Conservation (phyloP, 2,888 invertebrate species). For the Stenodera caucasica region DNA sequence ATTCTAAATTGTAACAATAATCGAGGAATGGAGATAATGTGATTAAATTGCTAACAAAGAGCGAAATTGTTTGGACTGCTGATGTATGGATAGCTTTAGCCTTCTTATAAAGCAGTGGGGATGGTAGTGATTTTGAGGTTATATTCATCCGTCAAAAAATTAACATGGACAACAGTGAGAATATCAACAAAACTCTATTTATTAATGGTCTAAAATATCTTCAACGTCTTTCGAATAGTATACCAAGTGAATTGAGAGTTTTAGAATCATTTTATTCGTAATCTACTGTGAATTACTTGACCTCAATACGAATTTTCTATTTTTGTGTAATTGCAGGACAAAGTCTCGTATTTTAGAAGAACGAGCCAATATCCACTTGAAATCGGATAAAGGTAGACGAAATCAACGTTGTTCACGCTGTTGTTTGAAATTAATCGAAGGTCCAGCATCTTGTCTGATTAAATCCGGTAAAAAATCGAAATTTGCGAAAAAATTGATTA, state of each 20-base stretch:
- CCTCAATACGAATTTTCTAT: not conserved
- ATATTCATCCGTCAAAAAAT: not conserved
- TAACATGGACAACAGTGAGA: not conserved
- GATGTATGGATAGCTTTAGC: too few species aligned
- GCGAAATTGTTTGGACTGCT: too few species aligned
- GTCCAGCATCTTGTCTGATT: conserved; percentile 26
- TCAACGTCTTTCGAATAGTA: conserved; percentile 19
- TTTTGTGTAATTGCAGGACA: conserved; percentile 24
- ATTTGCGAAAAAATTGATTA: conserved; percentile 36
- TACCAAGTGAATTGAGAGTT: conserved; percentile 24
- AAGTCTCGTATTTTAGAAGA: conserved; percentile 29
- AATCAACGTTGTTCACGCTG: conserved; percentile 35
- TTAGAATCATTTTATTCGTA: conserved; percentile 39
- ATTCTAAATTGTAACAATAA: too few species aligned
- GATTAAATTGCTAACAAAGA: too few species aligned
- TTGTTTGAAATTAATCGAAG: conserved; percentile 31
- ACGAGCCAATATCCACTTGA: conserved; percentile 24
- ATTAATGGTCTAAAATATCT: conserved; percentile 27
- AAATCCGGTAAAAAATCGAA: conserved; percentile 21
- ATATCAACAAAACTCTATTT: not conserved
- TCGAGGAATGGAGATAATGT: too few species aligned
- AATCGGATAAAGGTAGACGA: conserved; percentile 25
- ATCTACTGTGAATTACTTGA: too few species aligned
- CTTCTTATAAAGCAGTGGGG: too few species aligned
- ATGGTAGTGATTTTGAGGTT: not conserved